These are phyloP conservation scores for Coturnix japonica DNA, from an alignment of 2,113 vertebrate species.

Conservation along the genomic window DNA sequence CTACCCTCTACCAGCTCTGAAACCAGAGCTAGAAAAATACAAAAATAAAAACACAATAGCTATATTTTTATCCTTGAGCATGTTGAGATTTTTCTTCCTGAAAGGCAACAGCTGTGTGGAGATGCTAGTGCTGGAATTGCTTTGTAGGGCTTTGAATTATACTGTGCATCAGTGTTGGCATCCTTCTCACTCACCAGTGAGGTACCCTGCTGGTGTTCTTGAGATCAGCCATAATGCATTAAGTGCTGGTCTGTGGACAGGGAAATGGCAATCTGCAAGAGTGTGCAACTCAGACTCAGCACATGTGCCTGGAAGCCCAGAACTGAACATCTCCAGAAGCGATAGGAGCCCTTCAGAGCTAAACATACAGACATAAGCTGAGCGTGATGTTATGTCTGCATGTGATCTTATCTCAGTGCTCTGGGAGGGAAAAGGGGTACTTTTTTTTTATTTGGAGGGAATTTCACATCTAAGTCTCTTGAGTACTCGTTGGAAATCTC, in stretches of 20 bases:
- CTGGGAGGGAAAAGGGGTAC: slow-evolving; percentile 10
- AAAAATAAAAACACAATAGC: background rate
- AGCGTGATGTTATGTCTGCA: slow-evolving; percentile 47
- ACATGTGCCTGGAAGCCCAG: background rate
- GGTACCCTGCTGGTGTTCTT: background rate
- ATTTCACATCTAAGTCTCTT: slow-evolving; percentile 10
- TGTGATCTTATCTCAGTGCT: slow-evolving; percentile 26
- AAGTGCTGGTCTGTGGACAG: background rate
- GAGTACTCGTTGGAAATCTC: slow-evolving; percentile 15
- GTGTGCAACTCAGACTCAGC: rapidly evolving
- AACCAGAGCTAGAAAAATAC: background rate
- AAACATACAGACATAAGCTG: background rate
- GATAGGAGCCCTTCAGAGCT: background rate
- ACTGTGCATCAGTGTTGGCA: background rate
- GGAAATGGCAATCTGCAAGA: background rate
- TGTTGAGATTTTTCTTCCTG: background rate
- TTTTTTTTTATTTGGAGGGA: slow-evolving; percentile 28
- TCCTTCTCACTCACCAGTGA: background rate
- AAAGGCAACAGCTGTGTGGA: background rate
- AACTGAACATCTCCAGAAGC: background rate
- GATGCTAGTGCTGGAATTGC: background rate
- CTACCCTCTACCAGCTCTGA: background rate
- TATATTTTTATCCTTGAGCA: background rate
- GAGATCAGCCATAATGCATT: background rate
- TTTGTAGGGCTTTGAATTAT: background rate